Base-by-base conservation (phyloP, 2,797 vertebrate species). In the Margarornis squamiger region DNA sequence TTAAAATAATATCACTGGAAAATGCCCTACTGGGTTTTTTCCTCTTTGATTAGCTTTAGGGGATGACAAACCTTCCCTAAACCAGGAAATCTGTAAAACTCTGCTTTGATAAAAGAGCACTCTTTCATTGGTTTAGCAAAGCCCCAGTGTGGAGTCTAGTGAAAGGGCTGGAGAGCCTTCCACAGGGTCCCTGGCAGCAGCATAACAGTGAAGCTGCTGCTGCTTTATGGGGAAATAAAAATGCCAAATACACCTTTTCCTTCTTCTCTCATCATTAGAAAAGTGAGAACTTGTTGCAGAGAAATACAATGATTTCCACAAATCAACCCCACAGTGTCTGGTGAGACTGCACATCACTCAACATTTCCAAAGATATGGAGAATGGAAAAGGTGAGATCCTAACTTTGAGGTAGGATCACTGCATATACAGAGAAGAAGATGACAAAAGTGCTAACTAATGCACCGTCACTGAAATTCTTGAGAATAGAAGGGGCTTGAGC, bases 141-240 rank as follows among this genome's bases (percentile, higher is more conserved):
- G 19, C 12, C 12, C 29, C 2, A 0, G 30, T 2, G 4, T 24
- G 12, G 49, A 78, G 14, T 32, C n/a, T 17, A 26, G 32, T 7
- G 41, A 78, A 32, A 79, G 24, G 13, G 18, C 38, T 46, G 24
- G 52, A 27, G 21, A n/a, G 38, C 10, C 11, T 41, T 32, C n/a
- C 0, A 1, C 29, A 32, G n/a, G 15, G 6, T 57, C 38, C 12
- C 6, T 78, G 52, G 41, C 26, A 14, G 41, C 0, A 0, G 39
- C 9, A 2, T 14, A 4, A 3, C 15, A 3, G 27, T 14, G 21
- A 55, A 88, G 77, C 18, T 2, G 0, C n/a, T 55, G 27, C 30
- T 67, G 30, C 12, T 46, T 1, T 10, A 5, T 2, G 22, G 17
- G 14, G 32, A 61, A 92, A 59, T 34, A 22, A 70, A 88, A 84